A percentile compares a stretch with the other conserved stretches of the same genome.
Evolutionary conservation across 2,113 vertebrate species (phyloP).

Genomic region (Brevimyrus niger): DNA sequence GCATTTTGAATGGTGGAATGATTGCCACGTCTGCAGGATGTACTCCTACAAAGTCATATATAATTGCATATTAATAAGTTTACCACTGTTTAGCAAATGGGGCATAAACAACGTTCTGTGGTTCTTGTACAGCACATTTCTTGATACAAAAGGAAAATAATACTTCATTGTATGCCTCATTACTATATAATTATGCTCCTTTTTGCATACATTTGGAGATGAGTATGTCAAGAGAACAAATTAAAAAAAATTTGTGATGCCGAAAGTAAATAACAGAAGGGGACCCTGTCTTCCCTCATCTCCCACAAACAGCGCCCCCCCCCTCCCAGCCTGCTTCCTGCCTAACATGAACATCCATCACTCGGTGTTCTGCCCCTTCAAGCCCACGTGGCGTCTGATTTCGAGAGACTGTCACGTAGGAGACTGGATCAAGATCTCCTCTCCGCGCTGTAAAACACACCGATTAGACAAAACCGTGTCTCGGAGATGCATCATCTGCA

Average conservation of each 20-base stretch:
- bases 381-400: background rate
- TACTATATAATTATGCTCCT: conserved; percentile 52
- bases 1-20: background rate
- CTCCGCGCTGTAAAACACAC: background rate
- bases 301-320: background rate
- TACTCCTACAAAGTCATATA: background rate
- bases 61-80: conserved; percentile 5
- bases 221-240: conserved; percentile 45
- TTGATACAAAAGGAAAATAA: conserved; percentile 5
- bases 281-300: background rate
- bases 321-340: background rate
- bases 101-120: background rate
- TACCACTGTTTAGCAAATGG: conserved; percentile 9
- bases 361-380: conserved; percentile 14
- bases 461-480: background rate
- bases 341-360: conserved; percentile 20
- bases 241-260: too few relatives aligned
- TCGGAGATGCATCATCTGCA: background rate
- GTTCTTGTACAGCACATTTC: conserved; percentile 18
- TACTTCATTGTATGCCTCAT: conserved; percentile 43
- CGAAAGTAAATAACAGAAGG: conserved; percentile 41
- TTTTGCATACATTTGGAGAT: conserved; percentile 42
- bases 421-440: background rate
- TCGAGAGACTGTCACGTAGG: background rate
- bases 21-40: background rate